Percentiles rank a stretch among this genome's conserved stretches.
Conservation (phyloP, 1,140 invertebrate species). For the Zelostemma sp. region DNA sequence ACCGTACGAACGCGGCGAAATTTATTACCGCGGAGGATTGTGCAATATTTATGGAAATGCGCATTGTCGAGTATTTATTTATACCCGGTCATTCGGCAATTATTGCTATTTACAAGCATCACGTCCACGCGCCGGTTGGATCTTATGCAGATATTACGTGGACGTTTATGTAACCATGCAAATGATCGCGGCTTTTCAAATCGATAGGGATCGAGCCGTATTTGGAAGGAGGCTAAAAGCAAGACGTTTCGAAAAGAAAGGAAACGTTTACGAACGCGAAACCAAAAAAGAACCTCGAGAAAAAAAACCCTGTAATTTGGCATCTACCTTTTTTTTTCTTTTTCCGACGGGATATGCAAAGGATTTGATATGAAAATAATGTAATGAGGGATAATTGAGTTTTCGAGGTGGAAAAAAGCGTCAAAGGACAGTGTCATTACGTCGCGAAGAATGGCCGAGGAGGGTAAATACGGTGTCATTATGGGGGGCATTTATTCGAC, state of each 20-base stretch:
- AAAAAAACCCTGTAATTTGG: background rate
- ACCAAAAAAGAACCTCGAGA: background rate
- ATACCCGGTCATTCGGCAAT: conserved; percentile 30
- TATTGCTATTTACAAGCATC: conserved; percentile 38
- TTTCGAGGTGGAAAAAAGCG: conserved; percentile 28
- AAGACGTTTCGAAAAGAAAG: conserved; percentile 13
- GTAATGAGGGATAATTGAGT: conserved; percentile 13
- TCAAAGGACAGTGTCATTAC: conserved; percentile 42
- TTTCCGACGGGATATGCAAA: background rate
- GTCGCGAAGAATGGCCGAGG: conserved; percentile 38
- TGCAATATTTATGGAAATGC: conserved; percentile 10
- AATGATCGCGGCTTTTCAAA: conserved; percentile 28
- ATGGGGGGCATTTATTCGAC: conserved; percentile 38
- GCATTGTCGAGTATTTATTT: conserved; percentile 30
- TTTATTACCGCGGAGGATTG: conserved; percentile 4
- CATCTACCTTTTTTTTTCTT: background rate
- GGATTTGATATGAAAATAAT: background rate
- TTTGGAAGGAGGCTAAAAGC: conserved; percentile 37
- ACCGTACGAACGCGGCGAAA: conserved; percentile 2
- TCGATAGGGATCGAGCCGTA: conserved; percentile 28
- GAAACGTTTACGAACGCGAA: background rate
- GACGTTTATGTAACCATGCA: conserved; percentile 42
- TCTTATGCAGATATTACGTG: conserved; percentile 37
- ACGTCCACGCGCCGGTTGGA: conserved; percentile 27
- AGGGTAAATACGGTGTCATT: conserved; percentile 45